Base-by-base conservation (phyloP, 2,113 vertebrate genomes). In the Siphamia tubifer region DNA sequence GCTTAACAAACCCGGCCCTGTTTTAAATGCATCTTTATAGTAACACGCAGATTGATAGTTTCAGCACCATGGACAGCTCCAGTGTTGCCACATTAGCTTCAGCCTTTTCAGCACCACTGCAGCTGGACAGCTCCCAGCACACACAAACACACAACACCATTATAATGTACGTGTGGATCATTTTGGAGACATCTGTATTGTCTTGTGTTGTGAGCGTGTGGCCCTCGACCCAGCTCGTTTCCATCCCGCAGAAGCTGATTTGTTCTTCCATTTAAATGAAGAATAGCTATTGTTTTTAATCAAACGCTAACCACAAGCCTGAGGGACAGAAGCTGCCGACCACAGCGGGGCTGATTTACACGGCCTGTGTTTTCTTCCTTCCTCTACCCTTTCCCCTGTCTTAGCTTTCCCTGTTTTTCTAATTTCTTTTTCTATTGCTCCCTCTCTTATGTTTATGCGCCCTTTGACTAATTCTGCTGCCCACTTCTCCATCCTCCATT, bases 211-310 rank as follows among this genome's bases (percentile, higher is more conserved):
- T 52, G 32, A 31, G 34, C 21, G 10, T 47, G 38, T 38, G 6
- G 13, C 32, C 19, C 31, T 35, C 58, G 7, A 36, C 15, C 40
- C 23, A 32, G 8, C 49, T 49, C 54, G 60, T 77, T 62, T 62
- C 49, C 38, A 61, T 30, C 62, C 53, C 36, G 27, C 39, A 61
- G 35, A 64, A 78, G 48, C 75, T 89, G 82, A 90, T 92, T 90
- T 87, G 83, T 85, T 89, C 86, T 85, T 83, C 85, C 68, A 86
- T 88, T 92, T 86, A 85, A 89, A 91, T 90, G 85, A 90, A 81
- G 82, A 89, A 88, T 80, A 49, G 77, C 67, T 86, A 81, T 89
- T 87, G 77, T 89, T 87, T 87, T 91, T 90, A 90, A 92, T 91
- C 90, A 88, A 87, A 79, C 58, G 64, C 78, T 80, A 68, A 79